Evolutionary conservation across 2,888 invertebrate genomes (phyloP).

Genomic region (Tiliacea citrago): DNA sequence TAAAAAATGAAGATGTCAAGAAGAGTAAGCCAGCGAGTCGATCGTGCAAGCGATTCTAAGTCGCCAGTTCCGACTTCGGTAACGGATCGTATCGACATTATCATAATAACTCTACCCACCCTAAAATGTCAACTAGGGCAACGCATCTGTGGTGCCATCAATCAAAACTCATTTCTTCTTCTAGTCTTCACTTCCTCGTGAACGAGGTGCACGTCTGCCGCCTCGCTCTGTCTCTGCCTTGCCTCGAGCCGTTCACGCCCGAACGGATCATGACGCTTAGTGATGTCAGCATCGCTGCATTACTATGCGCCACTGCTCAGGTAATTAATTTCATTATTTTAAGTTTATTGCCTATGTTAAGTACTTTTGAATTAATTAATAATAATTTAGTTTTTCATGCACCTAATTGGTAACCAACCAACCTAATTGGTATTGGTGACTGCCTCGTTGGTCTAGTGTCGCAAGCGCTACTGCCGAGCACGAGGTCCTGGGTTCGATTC

Average conservation of each 20-base stretch:
- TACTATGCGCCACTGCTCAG: slow-evolving; percentile 95
- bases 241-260: slow-evolving; percentile 96
- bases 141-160: too few species aligned
- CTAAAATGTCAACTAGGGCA: neutral
- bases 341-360: neutral
- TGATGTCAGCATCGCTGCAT: slow-evolving; percentile 95
- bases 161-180: slow-evolving; percentile 34
- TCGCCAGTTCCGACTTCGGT: neutral
- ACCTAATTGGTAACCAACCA: neutral
- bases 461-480: too few species aligned
- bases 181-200: slow-evolving; percentile 94
- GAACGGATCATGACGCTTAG: slow-evolving; percentile 96
- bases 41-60: neutral
- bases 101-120: neutral
- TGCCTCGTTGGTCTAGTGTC: too few species aligned
- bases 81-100: neutral
- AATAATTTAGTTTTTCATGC: neutral
- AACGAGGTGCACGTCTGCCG: slow-evolving; percentile 96
- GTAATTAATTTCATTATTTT: slow-evolving; percentile 74
- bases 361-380: neutral
- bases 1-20: neutral
- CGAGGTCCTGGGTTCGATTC: too few species aligned
- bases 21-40: neutral
- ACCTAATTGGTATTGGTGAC: too few species aligned
- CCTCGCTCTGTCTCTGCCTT: slow-evolving; percentile 95